Evolutionary conservation across 2,888 invertebrate species (phyloP).

Genomic region (Hetaerina titia): DNA sequence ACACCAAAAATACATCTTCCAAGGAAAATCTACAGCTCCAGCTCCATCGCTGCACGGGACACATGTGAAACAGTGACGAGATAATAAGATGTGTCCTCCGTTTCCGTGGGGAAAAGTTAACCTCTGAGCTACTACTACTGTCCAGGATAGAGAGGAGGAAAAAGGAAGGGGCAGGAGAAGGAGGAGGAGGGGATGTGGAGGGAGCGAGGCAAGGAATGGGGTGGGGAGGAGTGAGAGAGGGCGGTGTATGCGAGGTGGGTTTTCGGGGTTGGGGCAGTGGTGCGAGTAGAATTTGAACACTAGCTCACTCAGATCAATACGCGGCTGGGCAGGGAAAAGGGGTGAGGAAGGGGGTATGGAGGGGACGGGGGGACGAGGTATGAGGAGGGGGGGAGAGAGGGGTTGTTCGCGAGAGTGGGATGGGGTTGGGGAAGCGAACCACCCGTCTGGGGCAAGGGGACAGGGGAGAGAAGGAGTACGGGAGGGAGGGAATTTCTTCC

Average conservation of each 20-base stretch:
- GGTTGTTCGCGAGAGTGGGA: neutral
- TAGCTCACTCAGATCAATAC: conserved; percentile 67
- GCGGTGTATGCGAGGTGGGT: neutral
- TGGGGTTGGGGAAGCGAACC: neutral
- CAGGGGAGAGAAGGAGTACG: neutral
- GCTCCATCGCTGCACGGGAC: neutral
- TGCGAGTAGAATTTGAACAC: conserved; percentile 66
- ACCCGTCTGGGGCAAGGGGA: neutral
- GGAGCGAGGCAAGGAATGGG: neutral
- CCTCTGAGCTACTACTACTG: conserved; percentile 36
- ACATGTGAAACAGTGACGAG: conserved; percentile 46
- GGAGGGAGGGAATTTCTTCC: neutral
- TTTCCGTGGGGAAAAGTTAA: conserved; percentile 40
- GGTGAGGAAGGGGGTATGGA: neutral
- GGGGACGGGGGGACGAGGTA: neutral
- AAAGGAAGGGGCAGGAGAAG: neutral
- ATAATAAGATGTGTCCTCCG: conserved; percentile 45
- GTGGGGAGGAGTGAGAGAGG: neutral
- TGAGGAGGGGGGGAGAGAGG: neutral
- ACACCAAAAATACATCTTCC: too few species aligned
- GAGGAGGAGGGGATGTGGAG: neutral
- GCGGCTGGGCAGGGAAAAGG: conserved; percentile 64
- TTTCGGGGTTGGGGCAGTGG: conserved; percentile 49
- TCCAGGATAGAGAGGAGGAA: neutral
- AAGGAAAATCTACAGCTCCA: neutral